These are phyloP conservation scores for Otocyon megalotis DNA, from an alignment of 2,113 vertebrate species.

Conservation along the genomic window DNA sequence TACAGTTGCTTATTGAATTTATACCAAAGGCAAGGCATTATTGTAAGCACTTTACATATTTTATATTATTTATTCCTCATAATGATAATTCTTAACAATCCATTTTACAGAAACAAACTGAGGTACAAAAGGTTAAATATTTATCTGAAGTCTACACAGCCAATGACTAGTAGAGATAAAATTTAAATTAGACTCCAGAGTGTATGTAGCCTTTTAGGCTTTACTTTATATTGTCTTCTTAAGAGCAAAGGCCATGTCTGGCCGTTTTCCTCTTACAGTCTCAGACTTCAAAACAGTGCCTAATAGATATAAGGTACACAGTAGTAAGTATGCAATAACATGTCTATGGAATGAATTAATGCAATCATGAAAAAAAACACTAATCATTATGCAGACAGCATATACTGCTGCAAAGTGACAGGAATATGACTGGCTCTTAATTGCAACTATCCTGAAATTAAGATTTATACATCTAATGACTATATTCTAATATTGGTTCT, in stretches of 20 bases:
- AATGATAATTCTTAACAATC: neutral
- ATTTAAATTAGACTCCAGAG: neutral
- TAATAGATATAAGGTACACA: neutral
- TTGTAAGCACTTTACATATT: neutral
- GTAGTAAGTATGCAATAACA: neutral
- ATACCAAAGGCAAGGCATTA: neutral
- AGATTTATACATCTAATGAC: neutral
- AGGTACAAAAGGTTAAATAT: neutral
- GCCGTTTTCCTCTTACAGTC: neutral
- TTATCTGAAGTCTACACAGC: neutral
- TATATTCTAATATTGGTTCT: neutral
- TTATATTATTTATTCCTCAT: neutral
- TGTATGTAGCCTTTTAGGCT: neutral
- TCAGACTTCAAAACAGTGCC: neutral
- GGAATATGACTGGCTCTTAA: conserved; percentile 1
- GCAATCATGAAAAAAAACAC: conserved; percentile 12
- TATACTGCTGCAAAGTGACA: neutral
- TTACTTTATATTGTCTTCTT: neutral
- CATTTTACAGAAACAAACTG: neutral
- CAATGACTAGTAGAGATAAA: neutral
- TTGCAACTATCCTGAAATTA: neutral
- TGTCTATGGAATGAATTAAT: neutral
- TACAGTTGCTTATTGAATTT: neutral
- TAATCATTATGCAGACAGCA: neutral
- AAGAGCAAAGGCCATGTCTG: neutral